phyloP scores from a whole-genome alignment of 2,797 vertebrate genomes.

The Hapalemur alaotrensis region DNA sequence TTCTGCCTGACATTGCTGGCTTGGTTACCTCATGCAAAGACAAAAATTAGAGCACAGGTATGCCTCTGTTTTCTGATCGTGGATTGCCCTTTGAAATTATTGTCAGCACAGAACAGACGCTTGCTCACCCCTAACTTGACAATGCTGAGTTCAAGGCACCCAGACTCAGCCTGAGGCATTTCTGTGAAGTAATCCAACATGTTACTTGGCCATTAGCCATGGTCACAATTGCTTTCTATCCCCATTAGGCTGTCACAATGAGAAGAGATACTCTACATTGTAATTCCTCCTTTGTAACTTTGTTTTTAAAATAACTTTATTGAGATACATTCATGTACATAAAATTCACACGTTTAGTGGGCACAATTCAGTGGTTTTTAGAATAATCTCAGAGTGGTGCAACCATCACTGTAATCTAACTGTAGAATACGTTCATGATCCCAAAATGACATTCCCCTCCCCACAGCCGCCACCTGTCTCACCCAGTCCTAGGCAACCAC shows the following conservation, averaged over 20 bases:
- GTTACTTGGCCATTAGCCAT: background rate
- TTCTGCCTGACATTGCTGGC: background rate
- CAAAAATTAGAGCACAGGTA: background rate
- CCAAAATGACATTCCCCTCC: background rate
- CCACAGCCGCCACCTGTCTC: fast-evolving
- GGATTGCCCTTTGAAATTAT: background rate
- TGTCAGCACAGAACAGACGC: background rate
- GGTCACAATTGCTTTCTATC: background rate
- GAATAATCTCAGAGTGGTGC: background rate
- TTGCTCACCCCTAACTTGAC: background rate
- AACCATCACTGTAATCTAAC: background rate
- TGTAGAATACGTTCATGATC: background rate
- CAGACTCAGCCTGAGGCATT: background rate
- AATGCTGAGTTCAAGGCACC: background rate
- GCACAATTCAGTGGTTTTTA: background rate
- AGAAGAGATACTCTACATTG: background rate
- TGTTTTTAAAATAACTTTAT: background rate
- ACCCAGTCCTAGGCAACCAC: background rate
- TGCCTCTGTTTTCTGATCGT: background rate
- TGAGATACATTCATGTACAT: background rate
- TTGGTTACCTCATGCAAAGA: background rate
- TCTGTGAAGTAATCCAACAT: background rate
- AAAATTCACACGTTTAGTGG: background rate
- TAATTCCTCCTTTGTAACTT: background rate
- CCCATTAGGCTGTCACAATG: background rate